These are phyloP conservation scores for Loriculus beryllinus DNA, from an alignment of 2,797 vertebrate species.

Conservation along the genomic window DNA sequence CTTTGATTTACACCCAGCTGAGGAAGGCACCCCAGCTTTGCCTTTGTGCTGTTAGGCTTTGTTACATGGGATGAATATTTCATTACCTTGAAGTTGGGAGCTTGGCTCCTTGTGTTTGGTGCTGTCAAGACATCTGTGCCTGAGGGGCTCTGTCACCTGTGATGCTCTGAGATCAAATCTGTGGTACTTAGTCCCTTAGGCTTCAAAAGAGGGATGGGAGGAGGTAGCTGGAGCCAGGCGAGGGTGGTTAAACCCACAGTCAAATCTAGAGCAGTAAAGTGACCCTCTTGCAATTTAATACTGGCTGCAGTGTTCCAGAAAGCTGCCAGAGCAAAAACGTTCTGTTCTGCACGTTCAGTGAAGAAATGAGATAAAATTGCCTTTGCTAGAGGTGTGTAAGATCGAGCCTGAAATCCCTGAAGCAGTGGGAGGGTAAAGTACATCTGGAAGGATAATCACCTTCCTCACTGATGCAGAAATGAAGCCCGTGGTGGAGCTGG, in stretches of 20 bases:
- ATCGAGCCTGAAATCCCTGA: not conserved
- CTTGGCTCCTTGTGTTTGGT: not conserved
- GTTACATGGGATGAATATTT: constrained; percentile 7
- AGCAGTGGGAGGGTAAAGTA: constrained; percentile 16
- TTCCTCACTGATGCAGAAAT: not conserved
- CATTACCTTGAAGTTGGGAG: not conserved
- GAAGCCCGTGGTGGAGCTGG: not conserved
- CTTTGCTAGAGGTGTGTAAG: not conserved
- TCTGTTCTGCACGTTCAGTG: not conserved
- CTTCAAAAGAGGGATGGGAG: not conserved
- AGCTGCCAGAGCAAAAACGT: not conserved
- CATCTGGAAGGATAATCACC: constrained; percentile 8
- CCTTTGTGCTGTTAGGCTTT: constrained; percentile 34
- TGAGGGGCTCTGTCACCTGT: not conserved
- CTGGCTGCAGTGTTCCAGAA: not conserved
- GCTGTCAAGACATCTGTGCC: rapidly evolving
- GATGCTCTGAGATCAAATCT: not conserved
- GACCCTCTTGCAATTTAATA: not conserved
- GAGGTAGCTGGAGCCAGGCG: not conserved
- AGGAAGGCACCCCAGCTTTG: not conserved
- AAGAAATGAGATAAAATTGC: not conserved
- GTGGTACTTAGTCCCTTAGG: not conserved
- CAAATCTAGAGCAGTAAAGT: not conserved
- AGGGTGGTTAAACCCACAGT: not conserved
- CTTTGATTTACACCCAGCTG: constrained; percentile 47